Base-by-base conservation (phyloP, 1,140 invertebrate species). In the Heliconius congener region DNA sequence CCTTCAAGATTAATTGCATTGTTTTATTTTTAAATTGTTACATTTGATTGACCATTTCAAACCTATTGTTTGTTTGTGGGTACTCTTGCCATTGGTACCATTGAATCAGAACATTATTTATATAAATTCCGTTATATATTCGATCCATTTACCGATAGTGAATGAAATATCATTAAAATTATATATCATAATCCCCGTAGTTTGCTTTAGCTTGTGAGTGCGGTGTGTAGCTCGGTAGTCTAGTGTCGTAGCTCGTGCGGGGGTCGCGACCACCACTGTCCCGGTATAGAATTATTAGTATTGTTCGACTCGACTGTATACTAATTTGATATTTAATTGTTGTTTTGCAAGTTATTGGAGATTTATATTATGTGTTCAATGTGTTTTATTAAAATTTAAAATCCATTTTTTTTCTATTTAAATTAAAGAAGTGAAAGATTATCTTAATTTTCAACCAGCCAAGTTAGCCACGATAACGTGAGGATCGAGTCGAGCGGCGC, bases 231-330 rank as follows among this genome's bases (percentile, higher is more conserved):
- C 71, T 34, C 19, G 60, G 39, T 71, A 76, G 50, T 8, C 50
- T 80, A 76, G 71, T 73, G 70, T 50, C n/a, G 37, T n/a, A 76
- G 74, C 71, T 81, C 84, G 88, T 85, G 85, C 85, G 50, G 85
- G 85, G 80, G 76, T 77, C 52, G 79, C 70, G 80, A 46, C 57
- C 66, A 34, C 37, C 42, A 74, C 30, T 55, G 71, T 83, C 85
- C 82, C 85, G 80, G 60, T 81, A 34, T 34, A 18, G 60, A 23
- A 71, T 79, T 82, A 74, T 79, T 82, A 77, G 18, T 77, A 77
- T 79, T 78, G 75, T 52, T 60, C 60, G 80, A 79, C 77, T 76
- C 71, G 52, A 42, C 55, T 71, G 57, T 18, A 9, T 55, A 57
- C 55, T 55, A 55, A 55, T 18, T 55, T 55, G 52, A 18, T 18